Conservation (phyloP, 2,888 invertebrate species). For the Tricholauxania praeusta region DNA sequence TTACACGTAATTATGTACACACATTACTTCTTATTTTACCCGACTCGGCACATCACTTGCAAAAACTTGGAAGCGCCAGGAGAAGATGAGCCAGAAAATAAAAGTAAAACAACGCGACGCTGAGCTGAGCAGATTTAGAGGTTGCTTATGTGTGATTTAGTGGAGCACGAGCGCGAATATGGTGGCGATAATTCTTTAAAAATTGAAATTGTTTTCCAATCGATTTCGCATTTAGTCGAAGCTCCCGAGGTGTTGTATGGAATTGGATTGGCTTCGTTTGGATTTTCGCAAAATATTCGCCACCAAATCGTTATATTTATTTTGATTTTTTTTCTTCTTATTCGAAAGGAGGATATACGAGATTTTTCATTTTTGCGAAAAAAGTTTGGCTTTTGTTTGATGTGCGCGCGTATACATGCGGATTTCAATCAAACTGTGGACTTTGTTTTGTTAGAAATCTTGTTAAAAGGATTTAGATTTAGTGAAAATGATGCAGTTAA, state of each 20-base stretch:
- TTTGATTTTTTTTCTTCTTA: not conserved
- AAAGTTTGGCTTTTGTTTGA: conserved; percentile 9
- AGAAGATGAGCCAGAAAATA: conserved; percentile 13
- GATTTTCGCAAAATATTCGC: conserved; percentile 9
- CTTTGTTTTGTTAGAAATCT: conserved; percentile 27
- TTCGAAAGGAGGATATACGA: not conserved
- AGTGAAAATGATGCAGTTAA: not conserved
- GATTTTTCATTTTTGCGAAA: not conserved
- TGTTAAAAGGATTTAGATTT: conserved; percentile 25
- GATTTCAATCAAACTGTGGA: conserved; percentile 33
- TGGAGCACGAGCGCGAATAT: conserved; percentile 67
- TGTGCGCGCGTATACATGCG: not conserved
- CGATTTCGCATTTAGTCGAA: conserved; percentile 65
- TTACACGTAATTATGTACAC: too few species aligned
- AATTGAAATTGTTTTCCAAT: conserved; percentile 68
- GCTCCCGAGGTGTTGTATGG: conserved; percentile 28
- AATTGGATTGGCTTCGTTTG: not conserved
- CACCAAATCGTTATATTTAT: not conserved
- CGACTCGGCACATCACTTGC: too few species aligned
- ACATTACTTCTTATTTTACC: too few species aligned
- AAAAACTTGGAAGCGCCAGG: not conserved
- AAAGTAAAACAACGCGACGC: conserved; percentile 8
- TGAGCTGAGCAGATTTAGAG: conserved; percentile 63
- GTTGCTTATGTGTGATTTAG: conserved; percentile 68
- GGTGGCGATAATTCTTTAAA: conserved; percentile 68